These are phyloP conservation scores for Tachysurus fulvidraco DNA, from an alignment of 2,113 vertebrate species.

Conservation along the genomic window DNA sequence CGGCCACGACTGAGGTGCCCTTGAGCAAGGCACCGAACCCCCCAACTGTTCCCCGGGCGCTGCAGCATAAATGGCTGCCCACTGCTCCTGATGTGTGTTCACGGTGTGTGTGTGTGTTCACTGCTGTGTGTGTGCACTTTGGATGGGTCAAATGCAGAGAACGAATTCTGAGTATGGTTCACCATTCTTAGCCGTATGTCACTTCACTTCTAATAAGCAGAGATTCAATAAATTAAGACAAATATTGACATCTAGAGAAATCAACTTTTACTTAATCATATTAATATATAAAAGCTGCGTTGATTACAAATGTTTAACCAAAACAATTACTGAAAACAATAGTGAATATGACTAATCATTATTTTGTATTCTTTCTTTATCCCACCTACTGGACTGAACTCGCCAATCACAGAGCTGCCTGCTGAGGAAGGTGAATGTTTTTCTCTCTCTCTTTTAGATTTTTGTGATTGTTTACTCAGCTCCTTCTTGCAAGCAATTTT, in stretches of 20 bases:
- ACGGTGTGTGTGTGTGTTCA: too few species aligned
- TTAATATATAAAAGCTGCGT: not conserved
- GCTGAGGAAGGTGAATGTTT: slow-evolving; percentile 76
- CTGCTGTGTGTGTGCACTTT: too few species aligned
- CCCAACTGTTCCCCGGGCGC: too few species aligned
- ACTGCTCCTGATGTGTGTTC: too few species aligned
- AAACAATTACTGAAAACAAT: not conserved
- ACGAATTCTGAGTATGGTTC: too few species aligned
- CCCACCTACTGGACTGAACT: slow-evolving; percentile 9
- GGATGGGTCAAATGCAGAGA: too few species aligned
- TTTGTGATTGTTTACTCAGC: slow-evolving; percentile 12
- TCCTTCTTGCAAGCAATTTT: not conserved
- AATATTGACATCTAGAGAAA: not conserved
- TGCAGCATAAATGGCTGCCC: too few species aligned
- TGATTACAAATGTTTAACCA: not conserved
- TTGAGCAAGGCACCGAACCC: too few species aligned
- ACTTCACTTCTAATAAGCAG: too few species aligned
- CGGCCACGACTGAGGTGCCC: too few species aligned
- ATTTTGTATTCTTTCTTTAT: slow-evolving; percentile 41
- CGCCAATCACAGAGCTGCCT: slow-evolving; percentile 72
- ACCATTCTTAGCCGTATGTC: too few species aligned
- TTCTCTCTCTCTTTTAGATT: slow-evolving; percentile 6
- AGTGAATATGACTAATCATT: slow-evolving; percentile 29
- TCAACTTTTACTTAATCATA: not conserved
- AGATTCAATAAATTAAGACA: not conserved